Evolutionary conservation across 2,888 invertebrate species (phyloP), one percentile per base, ranked within the genome.

Genomic region (Eremobia ochroleuca): DNA sequence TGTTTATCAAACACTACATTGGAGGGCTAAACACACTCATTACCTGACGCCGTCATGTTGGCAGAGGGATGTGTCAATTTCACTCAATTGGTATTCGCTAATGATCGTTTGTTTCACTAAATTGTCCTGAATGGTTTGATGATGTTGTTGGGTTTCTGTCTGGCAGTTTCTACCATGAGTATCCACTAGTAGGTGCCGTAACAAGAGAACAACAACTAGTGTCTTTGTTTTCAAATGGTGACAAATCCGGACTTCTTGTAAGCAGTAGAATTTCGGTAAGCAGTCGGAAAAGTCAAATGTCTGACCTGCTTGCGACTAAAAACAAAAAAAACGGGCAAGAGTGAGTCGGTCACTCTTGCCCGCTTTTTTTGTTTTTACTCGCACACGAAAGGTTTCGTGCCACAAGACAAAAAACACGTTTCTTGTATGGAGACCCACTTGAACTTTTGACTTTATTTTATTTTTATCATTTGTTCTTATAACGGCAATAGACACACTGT

Each of bases 1-100:
- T 89, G 88, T 88, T 83, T 82, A 82, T 66, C 88, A 89, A 88
- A 88, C 89, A 88, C 88, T 88, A 73, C 77, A 83, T 69, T 85
- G 59, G 73, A 87, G 85, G 81, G 78, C 64, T 67, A 70, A 64
- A 70, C 73, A 87, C 76, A 89, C 84, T 85, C 84, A 85, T 85
- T 85, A 87, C 84, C 59, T 68, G 68, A 52, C 55, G 64, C 68
- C 43, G 49, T 37, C 37, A n/a, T 84, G 84, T 86, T 86, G 34
- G 64, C 34, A 37, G 43, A 72, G 83, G 78, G 83, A 70, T 84
- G 59, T 85, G 85, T 74, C 84, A 85, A 85, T 86, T 76, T 85
- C 52, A 55, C 49, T 40, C 71, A 73, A 74, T 76, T 79, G 72
- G 76, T 55, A 66, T 69, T 43, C 37, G n/a, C 61, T 86, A 83